Evolutionary conservation across 1,140 invertebrate species (phyloP).

Genomic region (Reticulitermes speratus): DNA sequence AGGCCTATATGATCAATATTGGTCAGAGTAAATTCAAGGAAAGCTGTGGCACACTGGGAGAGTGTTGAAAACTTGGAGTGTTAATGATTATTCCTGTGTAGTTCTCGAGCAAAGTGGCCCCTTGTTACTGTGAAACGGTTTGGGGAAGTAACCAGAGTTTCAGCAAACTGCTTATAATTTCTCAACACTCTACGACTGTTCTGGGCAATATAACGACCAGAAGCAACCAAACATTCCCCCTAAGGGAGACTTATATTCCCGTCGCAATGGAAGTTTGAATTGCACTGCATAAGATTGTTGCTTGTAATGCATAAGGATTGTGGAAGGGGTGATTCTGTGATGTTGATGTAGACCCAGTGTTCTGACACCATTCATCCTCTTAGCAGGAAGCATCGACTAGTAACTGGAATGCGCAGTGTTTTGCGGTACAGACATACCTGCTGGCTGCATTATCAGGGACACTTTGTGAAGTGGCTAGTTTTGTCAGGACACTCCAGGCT

Average conservation of each 20-base stretch:
- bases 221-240: background rate
- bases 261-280: background rate
- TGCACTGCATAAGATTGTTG: background rate
- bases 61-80: background rate
- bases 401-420: background rate
- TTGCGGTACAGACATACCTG: too few relatives aligned
- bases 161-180: background rate
- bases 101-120: background rate
- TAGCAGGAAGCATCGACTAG: background rate
- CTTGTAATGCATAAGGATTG: background rate
- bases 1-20: background rate
- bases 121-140: background rate
- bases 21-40: background rate
- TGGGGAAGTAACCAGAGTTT: background rate
- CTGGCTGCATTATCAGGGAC: too few relatives aligned
- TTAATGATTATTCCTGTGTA: too few relatives aligned
- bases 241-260: slow-evolving; percentile 11
- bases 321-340: background rate
- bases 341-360: background rate
- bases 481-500: too few relatives aligned
- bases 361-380: background rate
- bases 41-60: background rate
- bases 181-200: background rate
- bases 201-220: background rate
- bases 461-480: too few relatives aligned